Evolutionary conservation across 2,113 vertebrate species (phyloP).

Genomic region (Damaliscus lunatus): DNA sequence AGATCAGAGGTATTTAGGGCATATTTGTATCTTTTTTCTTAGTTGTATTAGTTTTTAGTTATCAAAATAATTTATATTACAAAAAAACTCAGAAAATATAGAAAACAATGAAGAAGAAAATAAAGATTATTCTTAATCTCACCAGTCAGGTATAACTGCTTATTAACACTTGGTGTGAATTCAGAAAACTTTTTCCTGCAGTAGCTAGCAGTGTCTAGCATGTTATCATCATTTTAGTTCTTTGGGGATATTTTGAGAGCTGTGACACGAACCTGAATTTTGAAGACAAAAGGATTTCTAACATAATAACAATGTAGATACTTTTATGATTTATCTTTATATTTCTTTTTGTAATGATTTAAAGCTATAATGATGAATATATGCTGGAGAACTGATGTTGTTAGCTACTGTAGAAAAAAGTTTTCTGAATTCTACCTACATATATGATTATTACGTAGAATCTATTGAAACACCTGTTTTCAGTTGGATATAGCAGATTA

Average conservation of each 20-base stretch:
- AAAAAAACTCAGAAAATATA: not conserved
- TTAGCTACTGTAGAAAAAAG: not conserved
- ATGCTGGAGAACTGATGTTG: not conserved
- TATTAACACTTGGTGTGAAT: not conserved
- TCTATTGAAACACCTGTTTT: not conserved
- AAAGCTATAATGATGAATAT: slow-evolving; percentile 2
- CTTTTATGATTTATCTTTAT: slow-evolving; percentile 7
- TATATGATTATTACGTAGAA: not conserved
- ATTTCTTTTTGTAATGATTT: not conserved
- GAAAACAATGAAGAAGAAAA: not conserved
- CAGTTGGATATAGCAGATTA: not conserved
- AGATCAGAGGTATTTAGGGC: not conserved
- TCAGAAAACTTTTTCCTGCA: not conserved
- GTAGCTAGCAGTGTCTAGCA: not conserved
- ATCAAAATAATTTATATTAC: not conserved
- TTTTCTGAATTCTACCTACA: slow-evolving; percentile 1
- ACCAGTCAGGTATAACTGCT: not conserved
- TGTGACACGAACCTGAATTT: not conserved
- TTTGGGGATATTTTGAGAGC: not conserved
- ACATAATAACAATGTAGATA: not conserved
- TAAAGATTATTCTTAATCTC: not conserved
- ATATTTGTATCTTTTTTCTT: slow-evolving; percentile 11
- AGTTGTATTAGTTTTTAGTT: not conserved
- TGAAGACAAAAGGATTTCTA: not conserved
- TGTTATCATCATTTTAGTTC: not conserved